Evolutionary conservation across 2,888 invertebrate species (phyloP).

Genomic region (Imbricaverruca yamaguchii): DNA sequence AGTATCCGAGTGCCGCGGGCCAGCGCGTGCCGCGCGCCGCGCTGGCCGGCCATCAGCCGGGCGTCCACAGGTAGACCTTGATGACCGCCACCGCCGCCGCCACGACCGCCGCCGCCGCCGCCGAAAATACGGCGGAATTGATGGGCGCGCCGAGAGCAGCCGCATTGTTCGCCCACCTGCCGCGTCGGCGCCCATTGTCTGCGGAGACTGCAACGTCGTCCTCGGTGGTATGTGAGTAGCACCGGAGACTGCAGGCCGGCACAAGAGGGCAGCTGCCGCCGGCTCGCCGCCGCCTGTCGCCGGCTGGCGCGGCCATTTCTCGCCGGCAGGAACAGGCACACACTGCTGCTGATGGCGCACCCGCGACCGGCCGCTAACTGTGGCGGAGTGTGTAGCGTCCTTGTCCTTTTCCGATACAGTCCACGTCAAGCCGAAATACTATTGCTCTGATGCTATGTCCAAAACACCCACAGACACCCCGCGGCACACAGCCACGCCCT

Average conservation of each 20-base stretch:
- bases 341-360: too few relatives aligned
- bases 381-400: too few relatives aligned
- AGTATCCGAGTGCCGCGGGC: neutral
- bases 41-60: neutral
- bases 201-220: neutral
- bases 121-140: slow-evolving; percentile 2
- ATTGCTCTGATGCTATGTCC: too few relatives aligned
- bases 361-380: too few relatives aligned
- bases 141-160: neutral
- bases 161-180: neutral
- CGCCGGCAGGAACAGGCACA: too few relatives aligned
- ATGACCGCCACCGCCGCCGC: too few relatives aligned
- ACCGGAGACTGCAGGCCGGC: neutral
- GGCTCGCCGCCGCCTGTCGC: neutral
- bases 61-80: too few relatives aligned
- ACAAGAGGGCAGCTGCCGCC: neutral
- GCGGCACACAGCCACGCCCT: too few relatives aligned
- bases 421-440: too few relatives aligned
- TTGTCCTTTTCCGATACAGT: too few relatives aligned
- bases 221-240: neutral
- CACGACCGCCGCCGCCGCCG: neutral
- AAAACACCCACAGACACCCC: too few relatives aligned
- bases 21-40: neutral
- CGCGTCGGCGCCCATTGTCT: neutral
- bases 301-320: neutral